Evolutionary conservation across 1,140 invertebrate species (phyloP), one percentile per base, ranked within the genome.

Genomic region (Odontomachus brunneus): DNA sequence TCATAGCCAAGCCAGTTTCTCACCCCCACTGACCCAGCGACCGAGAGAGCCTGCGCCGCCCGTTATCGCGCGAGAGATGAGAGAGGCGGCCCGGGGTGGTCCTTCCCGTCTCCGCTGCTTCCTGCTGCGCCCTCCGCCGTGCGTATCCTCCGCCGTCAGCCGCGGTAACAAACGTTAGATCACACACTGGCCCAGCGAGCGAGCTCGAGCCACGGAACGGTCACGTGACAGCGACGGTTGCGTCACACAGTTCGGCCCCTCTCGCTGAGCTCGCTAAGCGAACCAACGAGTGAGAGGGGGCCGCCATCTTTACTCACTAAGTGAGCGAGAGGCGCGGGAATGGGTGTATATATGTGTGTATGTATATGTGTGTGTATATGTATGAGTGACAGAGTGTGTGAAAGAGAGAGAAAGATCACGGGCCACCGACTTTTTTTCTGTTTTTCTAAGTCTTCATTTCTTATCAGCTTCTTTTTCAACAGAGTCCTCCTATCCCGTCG

Each of bases 1-100:
- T 71, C 69, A 71, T 87, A 94, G 93, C 93, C 94, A 92, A 94
- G 94, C 92, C 94, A 92, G 91, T 94, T 94, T 94, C 94, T 94
- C 94, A 91, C 93, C 93, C 94, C 94, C 92, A 94, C 91, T 92
- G 93, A 92, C 91, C 90, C 80, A 87, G 89, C 92, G 93, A 94
- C 90, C 82, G 84, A 88, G 84, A 86, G 85, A 82, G 76, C 53
- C 49, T 84, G 81, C 66, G 73, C 65, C 38, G 38, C 38, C 38
- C 44, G 38, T 66, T 26, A 51, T 57, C 22, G 63, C 49, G 67
- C 33, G 74, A 22, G 29, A 26, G 55, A 71, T 49, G 38, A 80
- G 48, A 75, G 51, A 24, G 24, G 44, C 55, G 63, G 57, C 49
- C 15, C 49, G 29, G 53, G 62, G 38, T 80, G 33, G 49, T 67